A percentile compares a stretch with the other conserved stretches of the same genome.
These are phyloP conservation scores for Suncus etruscus DNA, from an alignment of 2,113 vertebrate species.

Conservation along the genomic window DNA sequence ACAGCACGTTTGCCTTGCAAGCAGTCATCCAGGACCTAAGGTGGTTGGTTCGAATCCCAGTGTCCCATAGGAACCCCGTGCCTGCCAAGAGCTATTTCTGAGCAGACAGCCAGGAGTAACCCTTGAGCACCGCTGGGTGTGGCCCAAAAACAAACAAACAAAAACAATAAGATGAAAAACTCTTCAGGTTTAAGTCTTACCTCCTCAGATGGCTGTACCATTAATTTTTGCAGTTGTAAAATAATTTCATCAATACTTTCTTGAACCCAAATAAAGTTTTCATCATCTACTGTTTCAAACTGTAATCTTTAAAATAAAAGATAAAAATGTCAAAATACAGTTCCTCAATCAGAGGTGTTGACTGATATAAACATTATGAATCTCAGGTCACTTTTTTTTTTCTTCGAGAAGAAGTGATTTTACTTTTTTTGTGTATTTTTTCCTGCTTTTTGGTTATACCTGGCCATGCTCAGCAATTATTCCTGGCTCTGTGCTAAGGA, in stretches of 20 bases:
- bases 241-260: conserved; percentile 91
- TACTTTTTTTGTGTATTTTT: not conserved
- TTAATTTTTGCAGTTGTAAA: conserved; percentile 89
- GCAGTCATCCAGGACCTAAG: too few species aligned
- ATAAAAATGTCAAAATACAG: not conserved
- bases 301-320: conserved; percentile 87
- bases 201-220: conserved; percentile 88
- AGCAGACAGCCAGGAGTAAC: too few species aligned
- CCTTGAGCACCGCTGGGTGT: too few species aligned
- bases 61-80: too few species aligned
- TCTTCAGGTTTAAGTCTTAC: conserved; percentile 17
- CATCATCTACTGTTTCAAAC: conserved; percentile 89
- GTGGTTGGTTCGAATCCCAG: too few species aligned
- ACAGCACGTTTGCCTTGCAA: too few species aligned
- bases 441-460: too few species aligned
- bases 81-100: too few species aligned
- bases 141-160: too few species aligned
- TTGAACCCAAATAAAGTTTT: conserved; percentile 90
- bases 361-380: not conserved
- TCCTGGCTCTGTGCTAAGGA: too few species aligned
- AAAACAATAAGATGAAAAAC: conserved; percentile 46
- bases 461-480: too few species aligned
- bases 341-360: not conserved
- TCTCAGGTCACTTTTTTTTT: not conserved
- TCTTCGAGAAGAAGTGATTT: not conserved